A percentile compares a stretch with the other conserved stretches of the same genome.
phyloP scores from a whole-genome alignment of 2,888 invertebrate species.

The Himalopsyche japonica region DNA sequence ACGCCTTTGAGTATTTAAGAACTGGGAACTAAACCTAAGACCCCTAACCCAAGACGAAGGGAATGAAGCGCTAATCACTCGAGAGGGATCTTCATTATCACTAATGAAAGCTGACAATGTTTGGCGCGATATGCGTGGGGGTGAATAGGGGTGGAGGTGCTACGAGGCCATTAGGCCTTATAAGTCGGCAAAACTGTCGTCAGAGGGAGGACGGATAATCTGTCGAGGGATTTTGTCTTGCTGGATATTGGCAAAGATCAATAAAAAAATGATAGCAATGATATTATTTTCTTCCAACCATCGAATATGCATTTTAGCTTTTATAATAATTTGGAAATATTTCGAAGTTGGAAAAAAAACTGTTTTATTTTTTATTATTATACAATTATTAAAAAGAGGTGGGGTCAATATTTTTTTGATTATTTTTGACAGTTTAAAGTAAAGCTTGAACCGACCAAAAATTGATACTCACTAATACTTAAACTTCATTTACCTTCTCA shows the following conservation, averaged over 20 bases:
- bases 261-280: background rate
- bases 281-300: too few relatives aligned
- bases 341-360: too few relatives aligned
- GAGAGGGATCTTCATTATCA: conserved; percentile 39
- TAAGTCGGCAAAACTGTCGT: background rate
- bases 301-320: too few relatives aligned
- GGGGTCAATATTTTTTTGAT: too few relatives aligned
- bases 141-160: background rate
- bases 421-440: too few relatives aligned
- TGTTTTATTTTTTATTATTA: too few relatives aligned
- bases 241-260: background rate
- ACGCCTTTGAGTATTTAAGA: background rate
- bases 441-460: too few relatives aligned
- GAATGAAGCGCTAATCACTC: conserved; percentile 36
- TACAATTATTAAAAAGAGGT: too few relatives aligned
- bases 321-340: too few relatives aligned
- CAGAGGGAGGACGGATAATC: background rate
- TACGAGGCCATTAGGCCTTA: background rate
- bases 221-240: background rate
- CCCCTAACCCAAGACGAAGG: background rate
- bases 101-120: conserved; percentile 33
- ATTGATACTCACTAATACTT: too few relatives aligned
- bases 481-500: too few relatives aligned
- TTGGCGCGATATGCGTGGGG: conserved; percentile 1
- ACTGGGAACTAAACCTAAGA: background rate